These are phyloP conservation scores for Phycodurus eques DNA, from an alignment of 2,113 vertebrate species.

Conservation along the genomic window DNA sequence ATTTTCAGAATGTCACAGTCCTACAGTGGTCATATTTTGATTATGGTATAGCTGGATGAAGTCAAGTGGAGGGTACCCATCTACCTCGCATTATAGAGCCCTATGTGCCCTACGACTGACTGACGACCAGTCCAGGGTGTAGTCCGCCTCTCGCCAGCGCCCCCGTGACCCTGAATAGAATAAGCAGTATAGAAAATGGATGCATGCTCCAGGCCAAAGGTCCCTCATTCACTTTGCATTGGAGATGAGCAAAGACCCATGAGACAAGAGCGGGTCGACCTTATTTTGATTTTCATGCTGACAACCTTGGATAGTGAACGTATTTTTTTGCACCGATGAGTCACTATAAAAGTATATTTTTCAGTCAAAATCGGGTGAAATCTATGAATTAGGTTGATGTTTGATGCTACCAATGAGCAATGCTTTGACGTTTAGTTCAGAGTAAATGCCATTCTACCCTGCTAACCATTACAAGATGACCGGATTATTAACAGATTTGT, in stretches of 20 bases:
- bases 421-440: no score
- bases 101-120: not conserved
- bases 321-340: no score
- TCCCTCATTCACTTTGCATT: not conserved
- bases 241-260: constrained; percentile 1
- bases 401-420: no score
- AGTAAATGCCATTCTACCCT: no score
- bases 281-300: not conserved
- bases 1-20: no score
- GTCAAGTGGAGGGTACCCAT: no score
- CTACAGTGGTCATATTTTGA: no score
- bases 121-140: not conserved
- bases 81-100: no score
- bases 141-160: not conserved
- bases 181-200: not conserved
- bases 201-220: not conserved
- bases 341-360: not conserved
- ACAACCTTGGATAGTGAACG: not conserved
- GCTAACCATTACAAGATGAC: no score
- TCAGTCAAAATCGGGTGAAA: not conserved
- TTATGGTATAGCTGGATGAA: no score
- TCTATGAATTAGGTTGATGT: no score
- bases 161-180: not conserved
- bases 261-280: not conserved
- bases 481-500: no score